phyloP scores from a whole-genome alignment of 1,140 invertebrate genomes.

The Drosophila kepulauana region DNA sequence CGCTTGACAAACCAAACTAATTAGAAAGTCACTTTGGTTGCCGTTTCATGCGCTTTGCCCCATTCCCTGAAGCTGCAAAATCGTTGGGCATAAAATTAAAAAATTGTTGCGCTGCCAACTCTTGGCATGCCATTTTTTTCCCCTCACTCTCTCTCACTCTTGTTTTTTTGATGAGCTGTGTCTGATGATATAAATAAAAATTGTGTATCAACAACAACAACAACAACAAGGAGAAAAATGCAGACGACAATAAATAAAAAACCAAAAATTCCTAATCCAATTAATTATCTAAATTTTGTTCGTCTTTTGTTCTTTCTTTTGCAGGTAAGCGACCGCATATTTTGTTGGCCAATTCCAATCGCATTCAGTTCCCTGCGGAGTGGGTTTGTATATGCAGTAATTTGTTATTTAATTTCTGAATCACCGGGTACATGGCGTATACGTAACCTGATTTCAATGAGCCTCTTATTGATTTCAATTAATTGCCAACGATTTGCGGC shows the following conservation, averaged over 20 bases:
- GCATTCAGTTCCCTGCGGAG: background rate
- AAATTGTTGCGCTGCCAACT: slow-evolving; percentile 51
- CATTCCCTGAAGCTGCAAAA: slow-evolving; percentile 55
- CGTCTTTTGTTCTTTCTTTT: slow-evolving; percentile 25
- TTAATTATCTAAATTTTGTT: slow-evolving; percentile 39
- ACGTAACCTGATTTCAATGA: slow-evolving; percentile 54
- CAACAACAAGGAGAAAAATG: background rate
- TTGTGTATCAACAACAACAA: slow-evolving; percentile 1
- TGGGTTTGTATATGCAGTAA: background rate
- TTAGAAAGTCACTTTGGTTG: slow-evolving; percentile 80
- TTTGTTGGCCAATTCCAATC: slow-evolving; percentile 1
- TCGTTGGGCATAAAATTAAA: slow-evolving; percentile 77
- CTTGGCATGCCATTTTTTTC: slow-evolving; percentile 20
- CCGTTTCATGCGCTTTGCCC: slow-evolving; percentile 35
- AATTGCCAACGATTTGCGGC: slow-evolving; percentile 58
- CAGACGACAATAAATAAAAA: background rate
- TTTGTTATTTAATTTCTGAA: slow-evolving; percentile 46
- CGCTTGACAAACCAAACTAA: slow-evolving; percentile 78
- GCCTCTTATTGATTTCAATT: slow-evolving; percentile 75
- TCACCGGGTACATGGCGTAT: slow-evolving; percentile 43
- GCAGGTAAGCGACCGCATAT: slow-evolving; percentile 14
- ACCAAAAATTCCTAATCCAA: slow-evolving; percentile 37
- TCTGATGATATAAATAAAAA: slow-evolving; percentile 6
- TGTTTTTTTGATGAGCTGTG: slow-evolving; percentile 11
- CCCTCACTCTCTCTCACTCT: background rate